These are phyloP conservation scores for Scrobipalpa costella DNA, from an alignment of 2,888 invertebrate species.

Conservation along the genomic window DNA sequence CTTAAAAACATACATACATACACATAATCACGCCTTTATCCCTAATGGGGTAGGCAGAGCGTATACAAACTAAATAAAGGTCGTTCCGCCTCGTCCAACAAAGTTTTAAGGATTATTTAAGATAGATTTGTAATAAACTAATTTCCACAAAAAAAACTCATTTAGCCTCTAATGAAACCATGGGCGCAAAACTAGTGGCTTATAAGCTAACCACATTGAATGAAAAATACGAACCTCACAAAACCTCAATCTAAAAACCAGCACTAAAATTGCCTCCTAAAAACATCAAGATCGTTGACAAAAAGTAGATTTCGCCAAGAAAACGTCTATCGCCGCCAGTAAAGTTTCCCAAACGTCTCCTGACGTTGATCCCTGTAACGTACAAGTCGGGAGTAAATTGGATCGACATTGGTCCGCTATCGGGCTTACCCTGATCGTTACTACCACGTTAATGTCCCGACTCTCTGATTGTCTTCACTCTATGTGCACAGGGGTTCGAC, in stretches of 20 bases:
- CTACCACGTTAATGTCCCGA: conserved; percentile 28
- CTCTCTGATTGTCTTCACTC: conserved; percentile 31
- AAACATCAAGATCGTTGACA: background rate
- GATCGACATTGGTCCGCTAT: conserved; percentile 29
- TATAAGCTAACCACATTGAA: too few relatives aligned
- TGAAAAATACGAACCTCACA: background rate
- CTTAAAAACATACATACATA: too few relatives aligned
- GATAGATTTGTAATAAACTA: too few relatives aligned
- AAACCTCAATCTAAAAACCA: background rate
- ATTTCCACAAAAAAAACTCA: too few relatives aligned
- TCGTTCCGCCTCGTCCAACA: too few relatives aligned
- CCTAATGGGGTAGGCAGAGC: too few relatives aligned
- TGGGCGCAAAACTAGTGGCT: too few relatives aligned
- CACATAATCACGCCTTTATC: too few relatives aligned
- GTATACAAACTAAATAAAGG: too few relatives aligned
- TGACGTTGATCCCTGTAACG: conserved; percentile 25
- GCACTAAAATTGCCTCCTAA: background rate
- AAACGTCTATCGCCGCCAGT: conserved; percentile 9
- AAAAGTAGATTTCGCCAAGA: conserved; percentile 3
- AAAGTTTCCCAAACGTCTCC: conserved; percentile 18
- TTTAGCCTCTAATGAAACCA: too few relatives aligned
- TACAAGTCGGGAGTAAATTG: conserved; percentile 29
- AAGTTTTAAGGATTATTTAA: too few relatives aligned
- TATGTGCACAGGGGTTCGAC: conserved; percentile 26
- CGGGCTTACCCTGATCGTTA: conserved; percentile 29